A percentile compares a stretch with the other conserved stretches of the same genome.
Conservation (phyloP, 2,888 invertebrate species). For the Bhutanitis thaidina region DNA sequence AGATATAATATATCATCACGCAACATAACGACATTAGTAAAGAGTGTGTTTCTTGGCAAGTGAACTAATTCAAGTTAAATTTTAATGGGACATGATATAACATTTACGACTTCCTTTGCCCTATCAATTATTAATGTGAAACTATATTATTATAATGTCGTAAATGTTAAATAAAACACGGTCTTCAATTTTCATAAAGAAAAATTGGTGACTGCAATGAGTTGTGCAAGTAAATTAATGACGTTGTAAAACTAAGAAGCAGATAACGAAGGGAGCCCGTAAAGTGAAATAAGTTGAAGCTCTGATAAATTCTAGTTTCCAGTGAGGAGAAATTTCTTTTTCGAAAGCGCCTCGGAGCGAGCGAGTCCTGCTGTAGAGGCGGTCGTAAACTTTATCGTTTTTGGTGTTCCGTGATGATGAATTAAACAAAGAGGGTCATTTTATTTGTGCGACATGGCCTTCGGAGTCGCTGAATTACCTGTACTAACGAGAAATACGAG, state of each 20-base stretch:
- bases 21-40: no score
- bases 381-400: slow-evolving; percentile 69
- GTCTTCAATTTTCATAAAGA: not conserved
- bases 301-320: slow-evolving; percentile 38
- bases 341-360: slow-evolving; percentile 60
- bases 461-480: slow-evolving; percentile 12
- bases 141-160: not conserved
- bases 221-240: slow-evolving; percentile 34
- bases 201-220: slow-evolving; percentile 21
- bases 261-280: slow-evolving; percentile 37
- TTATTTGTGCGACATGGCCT: slow-evolving; percentile 27
- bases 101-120: not conserved
- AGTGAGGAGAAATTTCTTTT: slow-evolving; percentile 59
- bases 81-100: not conserved
- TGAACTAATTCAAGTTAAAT: slow-evolving; percentile 7
- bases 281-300: slow-evolving; percentile 31
- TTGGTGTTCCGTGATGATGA: slow-evolving; percentile 52
- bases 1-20: no score
- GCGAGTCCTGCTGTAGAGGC: slow-evolving; percentile 62
- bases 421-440: slow-evolving; percentile 31
- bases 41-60: slow-evolving; percentile 6
- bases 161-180: not conserved
- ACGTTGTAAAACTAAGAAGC: slow-evolving; percentile 37
- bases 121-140: not conserved
- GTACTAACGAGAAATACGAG: slow-evolving; percentile 1